A percentile compares a stretch with the other conserved stretches of the same genome.
Conservation (phyloP, 2,888 invertebrate genomes). For the Ophioninae sp. region DNA sequence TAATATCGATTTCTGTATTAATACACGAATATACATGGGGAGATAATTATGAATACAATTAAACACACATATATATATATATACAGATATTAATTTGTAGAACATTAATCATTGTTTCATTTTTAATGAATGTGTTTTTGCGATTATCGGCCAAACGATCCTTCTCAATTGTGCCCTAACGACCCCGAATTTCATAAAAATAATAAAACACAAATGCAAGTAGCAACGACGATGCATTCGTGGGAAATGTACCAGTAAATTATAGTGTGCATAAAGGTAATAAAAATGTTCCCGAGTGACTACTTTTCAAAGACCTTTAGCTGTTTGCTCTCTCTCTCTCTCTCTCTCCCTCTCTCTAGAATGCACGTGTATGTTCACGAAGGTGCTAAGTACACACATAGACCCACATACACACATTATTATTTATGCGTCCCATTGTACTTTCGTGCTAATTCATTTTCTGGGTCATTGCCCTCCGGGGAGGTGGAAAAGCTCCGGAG, state of each 20-base stretch:
- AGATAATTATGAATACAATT: too few relatives aligned
- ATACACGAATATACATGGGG: too few relatives aligned
- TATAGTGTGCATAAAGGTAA: constrained; percentile 12
- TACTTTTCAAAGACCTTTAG: constrained; percentile 60
- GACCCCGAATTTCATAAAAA: neutral
- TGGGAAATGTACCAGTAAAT: constrained; percentile 22
- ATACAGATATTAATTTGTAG: neutral
- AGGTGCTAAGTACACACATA: constrained; percentile 15
- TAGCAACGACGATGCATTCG: neutral
- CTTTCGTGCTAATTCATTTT: constrained; percentile 63
- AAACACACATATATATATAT: too few relatives aligned
- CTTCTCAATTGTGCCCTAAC: neutral
- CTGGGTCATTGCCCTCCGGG: constrained; percentile 65
- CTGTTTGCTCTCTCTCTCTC: constrained; percentile 25
- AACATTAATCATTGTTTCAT: neutral
- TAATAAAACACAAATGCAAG: neutral
- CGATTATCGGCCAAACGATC: neutral
- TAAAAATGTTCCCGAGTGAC: constrained; percentile 55
- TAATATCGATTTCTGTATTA: too few relatives aligned
- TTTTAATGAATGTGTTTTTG: neutral
- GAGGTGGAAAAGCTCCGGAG: constrained; percentile 46
- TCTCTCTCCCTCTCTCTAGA: neutral
- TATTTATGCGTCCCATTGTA: constrained; percentile 64
- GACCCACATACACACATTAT: constrained; percentile 33
- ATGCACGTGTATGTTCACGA: constrained; percentile 26